Evolutionary conservation across 2,888 invertebrate species (phyloP).

Genomic region (Dinocampus coccinellae): DNA sequence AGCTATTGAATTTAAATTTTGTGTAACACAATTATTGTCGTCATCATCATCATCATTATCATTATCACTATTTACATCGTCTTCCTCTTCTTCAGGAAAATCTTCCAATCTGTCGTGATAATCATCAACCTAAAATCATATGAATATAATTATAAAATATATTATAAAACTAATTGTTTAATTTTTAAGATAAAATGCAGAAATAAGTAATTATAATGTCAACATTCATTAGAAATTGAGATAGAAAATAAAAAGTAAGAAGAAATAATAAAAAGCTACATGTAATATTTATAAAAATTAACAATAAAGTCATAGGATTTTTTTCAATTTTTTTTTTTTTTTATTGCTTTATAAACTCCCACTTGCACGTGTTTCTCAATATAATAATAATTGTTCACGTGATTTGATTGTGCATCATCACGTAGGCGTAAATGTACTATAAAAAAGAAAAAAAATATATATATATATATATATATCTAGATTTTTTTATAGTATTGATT

Average conservation of each 20-base stretch:
- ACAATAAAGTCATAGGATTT: not conserved
- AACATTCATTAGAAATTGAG: too few species aligned
- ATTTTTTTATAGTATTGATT: not conserved
- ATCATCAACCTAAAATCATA: constrained; percentile 67
- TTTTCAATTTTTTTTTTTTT: not conserved
- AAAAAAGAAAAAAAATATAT: too few species aligned
- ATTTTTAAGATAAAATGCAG: not conserved
- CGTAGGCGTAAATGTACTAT: not conserved
- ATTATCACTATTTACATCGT: constrained; percentile 67
- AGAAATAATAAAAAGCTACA: too few species aligned
- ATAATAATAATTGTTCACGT: not conserved
- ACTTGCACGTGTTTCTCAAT: not conserved
- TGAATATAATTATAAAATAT: not conserved
- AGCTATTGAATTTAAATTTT: constrained; percentile 63
- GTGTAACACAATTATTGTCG: constrained; percentile 60
- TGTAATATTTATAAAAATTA: not conserved
- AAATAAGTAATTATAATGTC: too few species aligned
- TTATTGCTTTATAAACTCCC: not conserved
- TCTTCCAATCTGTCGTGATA: constrained; percentile 70
- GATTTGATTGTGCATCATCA: not conserved
- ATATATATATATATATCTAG: not conserved
- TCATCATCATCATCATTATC: too few species aligned
- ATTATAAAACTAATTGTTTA: not conserved
- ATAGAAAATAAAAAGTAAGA: too few species aligned
- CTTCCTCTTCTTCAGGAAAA: constrained; percentile 70